Evolutionary conservation across 2,888 invertebrate species (phyloP).

Genomic region (Amblyjoppa fuscipennis): DNA sequence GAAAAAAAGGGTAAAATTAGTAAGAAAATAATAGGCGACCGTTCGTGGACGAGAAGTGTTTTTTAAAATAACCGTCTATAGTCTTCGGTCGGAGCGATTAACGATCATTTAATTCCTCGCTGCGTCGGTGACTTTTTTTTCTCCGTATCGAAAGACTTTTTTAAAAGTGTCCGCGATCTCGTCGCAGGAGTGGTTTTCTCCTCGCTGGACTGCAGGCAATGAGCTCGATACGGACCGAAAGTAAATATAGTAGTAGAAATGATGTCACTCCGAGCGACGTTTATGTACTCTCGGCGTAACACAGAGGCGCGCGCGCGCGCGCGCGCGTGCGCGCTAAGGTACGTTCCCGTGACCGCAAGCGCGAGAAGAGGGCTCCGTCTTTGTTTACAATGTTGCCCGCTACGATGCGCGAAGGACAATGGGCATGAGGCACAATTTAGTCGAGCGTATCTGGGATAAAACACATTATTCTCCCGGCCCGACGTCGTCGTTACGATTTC

Average conservation of each 20-base stretch:
- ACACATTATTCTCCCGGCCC: conserved; percentile 60
- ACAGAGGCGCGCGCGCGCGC: not conserved
- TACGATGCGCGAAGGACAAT: conserved; percentile 75
- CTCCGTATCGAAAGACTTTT: conserved; percentile 37
- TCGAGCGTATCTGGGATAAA: conserved; percentile 71
- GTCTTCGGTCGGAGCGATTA: not conserved
- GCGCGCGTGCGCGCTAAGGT: not conserved
- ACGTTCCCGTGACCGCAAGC: conserved; percentile 34
- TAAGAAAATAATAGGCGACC: too few relatives aligned
- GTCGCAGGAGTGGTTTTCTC: conserved; percentile 49
- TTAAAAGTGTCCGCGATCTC: conserved; percentile 22
- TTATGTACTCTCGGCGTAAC: conserved; percentile 30
- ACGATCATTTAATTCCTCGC: conserved; percentile 25
- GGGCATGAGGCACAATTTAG: conserved; percentile 74
- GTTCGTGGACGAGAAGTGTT: not conserved
- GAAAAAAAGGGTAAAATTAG: too few relatives aligned
- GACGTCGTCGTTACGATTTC: conserved; percentile 22
- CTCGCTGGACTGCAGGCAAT: conserved; percentile 53
- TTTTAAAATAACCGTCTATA: not conserved
- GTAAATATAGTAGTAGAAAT: conserved; percentile 46
- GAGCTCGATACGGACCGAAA: conserved; percentile 65
- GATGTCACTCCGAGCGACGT: conserved; percentile 67
- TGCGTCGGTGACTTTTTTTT: conserved; percentile 12
- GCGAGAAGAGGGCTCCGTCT: conserved; percentile 58
- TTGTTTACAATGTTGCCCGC: conserved; percentile 35